Percentiles rank a stretch among this genome's conserved stretches.
phyloP scores from a whole-genome alignment of 2,888 invertebrate species.

The Idaea straminata region DNA sequence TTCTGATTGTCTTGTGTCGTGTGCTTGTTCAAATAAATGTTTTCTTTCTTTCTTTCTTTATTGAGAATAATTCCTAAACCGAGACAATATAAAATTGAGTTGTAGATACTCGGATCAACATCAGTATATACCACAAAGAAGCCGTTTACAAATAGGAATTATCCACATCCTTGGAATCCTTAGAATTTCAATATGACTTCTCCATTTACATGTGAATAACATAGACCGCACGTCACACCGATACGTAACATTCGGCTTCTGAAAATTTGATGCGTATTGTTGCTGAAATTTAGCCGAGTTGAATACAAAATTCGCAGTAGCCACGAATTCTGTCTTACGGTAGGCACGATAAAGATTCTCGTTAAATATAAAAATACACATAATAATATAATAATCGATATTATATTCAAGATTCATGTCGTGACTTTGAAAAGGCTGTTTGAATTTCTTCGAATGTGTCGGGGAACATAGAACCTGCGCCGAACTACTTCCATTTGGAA shows the following conservation, averaged over 20 bases:
- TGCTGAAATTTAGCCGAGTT: not conserved
- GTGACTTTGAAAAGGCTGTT: too few species aligned
- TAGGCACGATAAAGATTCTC: too few species aligned
- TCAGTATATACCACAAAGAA: constrained; percentile 40
- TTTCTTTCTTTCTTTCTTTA: not conserved
- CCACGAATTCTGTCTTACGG: too few species aligned
- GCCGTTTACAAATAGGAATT: constrained; percentile 55
- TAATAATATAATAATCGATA: too few species aligned
- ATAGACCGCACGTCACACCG: constrained; percentile 35
- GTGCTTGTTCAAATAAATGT: too few species aligned
- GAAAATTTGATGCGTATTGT: not conserved
- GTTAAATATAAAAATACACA: too few species aligned
- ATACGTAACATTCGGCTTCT: constrained; percentile 16
- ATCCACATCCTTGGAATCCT: constrained; percentile 61
- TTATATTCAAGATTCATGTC: too few species aligned
- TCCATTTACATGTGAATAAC: constrained; percentile 67
- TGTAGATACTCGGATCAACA: constrained; percentile 23
- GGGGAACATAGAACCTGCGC: too few species aligned
- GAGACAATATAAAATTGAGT: constrained; percentile 3
- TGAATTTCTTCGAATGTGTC: too few species aligned
- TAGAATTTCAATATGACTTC: constrained; percentile 70
- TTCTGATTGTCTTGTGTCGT: too few species aligned
- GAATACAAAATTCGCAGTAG: constrained; percentile 3
- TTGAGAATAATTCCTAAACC: not conserved
- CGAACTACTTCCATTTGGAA: too few species aligned